phyloP scores from a whole-genome alignment of 2,113 vertebrate genomes.

The Sialia sialis region DNA sequence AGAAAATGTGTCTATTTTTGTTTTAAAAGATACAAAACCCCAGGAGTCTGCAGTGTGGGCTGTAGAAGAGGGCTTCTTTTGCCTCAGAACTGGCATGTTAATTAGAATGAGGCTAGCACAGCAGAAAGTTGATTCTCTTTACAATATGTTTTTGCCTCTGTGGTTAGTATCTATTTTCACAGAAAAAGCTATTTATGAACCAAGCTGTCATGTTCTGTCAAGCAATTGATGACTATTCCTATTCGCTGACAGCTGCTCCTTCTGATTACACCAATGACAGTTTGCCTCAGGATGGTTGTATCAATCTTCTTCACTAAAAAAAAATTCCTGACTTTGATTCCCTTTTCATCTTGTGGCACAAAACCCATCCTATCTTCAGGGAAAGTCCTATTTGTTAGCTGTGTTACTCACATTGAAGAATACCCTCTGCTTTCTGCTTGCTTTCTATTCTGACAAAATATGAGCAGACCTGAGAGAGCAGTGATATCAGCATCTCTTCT shows the following conservation, averaged over 20 bases:
- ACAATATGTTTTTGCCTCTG: slow-evolving; percentile 33
- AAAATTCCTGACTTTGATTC: not conserved
- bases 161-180: slow-evolving; percentile 34
- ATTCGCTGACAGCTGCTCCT: slow-evolving; percentile 1
- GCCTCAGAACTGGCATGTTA: not conserved
- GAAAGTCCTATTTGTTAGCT: not conserved
- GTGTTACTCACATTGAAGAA: not conserved
- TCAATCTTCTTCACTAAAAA: not conserved
- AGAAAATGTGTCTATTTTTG: not conserved
- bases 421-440: not conserved
- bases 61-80: not conserved
- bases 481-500: not conserved
- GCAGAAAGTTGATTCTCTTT: slow-evolving; percentile 17
- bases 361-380: not conserved
- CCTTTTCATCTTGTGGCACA: not conserved
- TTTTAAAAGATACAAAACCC: not conserved
- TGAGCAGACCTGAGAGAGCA: not conserved
- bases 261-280: not conserved
- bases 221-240: slow-evolving; percentile 27
- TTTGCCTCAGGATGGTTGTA: slow-evolving; percentile 19
- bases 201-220: slow-evolving; percentile 31
- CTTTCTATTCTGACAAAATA: not conserved
- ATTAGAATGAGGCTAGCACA: slow-evolving; percentile 48
- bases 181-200: slow-evolving; percentile 49
- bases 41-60: not conserved